Percentiles rank a stretch among this genome's conserved stretches.
These are phyloP conservation scores for Chloebia gouldiae DNA, from an alignment of 2,113 vertebrate genomes.

Conservation along the genomic window DNA sequence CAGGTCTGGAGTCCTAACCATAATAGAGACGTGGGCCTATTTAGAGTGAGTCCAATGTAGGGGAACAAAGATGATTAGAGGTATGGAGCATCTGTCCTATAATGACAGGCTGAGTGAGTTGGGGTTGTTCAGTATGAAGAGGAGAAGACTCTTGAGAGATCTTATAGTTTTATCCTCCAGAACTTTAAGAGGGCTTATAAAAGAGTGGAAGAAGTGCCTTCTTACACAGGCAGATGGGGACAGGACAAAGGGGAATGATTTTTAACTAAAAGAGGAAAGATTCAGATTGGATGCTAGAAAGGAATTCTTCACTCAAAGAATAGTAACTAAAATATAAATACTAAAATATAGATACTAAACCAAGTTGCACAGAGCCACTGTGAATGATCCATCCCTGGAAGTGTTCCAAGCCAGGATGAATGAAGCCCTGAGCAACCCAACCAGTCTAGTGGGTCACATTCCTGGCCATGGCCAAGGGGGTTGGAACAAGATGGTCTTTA, in stretches of 20 bases:
- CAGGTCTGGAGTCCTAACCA: not conserved
- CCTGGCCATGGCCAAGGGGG: not conserved
- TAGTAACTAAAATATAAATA: too few relatives aligned
- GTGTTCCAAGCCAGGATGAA: not conserved
- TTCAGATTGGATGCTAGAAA: not conserved
- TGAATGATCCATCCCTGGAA: not conserved
- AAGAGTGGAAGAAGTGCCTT: not conserved
- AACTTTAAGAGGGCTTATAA: not conserved
- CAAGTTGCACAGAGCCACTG: too few relatives aligned
- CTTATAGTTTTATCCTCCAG: not conserved
- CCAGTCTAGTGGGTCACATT: not conserved
- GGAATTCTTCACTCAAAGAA: not conserved
- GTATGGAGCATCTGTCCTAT: not conserved
- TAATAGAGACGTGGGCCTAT: not conserved
- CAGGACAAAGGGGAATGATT: accelerated
- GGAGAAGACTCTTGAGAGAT: not conserved
- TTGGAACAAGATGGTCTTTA: not conserved
- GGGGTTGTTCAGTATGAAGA: not conserved
- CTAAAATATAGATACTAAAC: not conserved
- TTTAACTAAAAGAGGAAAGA: not conserved
- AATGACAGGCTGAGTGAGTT: not conserved
- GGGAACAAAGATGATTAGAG: not conserved
- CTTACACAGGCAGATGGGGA: not conserved
- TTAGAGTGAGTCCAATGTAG: accelerated
- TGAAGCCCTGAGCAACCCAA: not conserved